Conservation (phyloP, 2,113 vertebrate species). For the Hemibagrus wyckioides region DNA sequence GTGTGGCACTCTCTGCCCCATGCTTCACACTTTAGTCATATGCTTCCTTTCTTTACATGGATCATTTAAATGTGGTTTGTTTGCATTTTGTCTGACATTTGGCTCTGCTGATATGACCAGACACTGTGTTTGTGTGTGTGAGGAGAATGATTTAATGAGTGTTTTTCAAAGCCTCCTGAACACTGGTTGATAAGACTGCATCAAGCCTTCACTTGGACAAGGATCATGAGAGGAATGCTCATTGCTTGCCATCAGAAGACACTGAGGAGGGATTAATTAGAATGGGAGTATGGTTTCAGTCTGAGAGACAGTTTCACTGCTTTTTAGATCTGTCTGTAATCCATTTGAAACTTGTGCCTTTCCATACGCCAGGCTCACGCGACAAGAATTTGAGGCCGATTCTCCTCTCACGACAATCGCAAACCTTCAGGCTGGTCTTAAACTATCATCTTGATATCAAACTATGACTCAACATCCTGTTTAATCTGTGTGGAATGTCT, state of each 20-base stretch:
- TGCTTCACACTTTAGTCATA: slow-evolving; percentile 43
- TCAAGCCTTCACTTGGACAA: not conserved
- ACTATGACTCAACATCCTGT: not conserved
- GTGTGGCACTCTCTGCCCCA: slow-evolving; percentile 35
- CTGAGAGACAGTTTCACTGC: not conserved
- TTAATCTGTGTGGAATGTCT: not conserved
- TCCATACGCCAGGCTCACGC: not conserved
- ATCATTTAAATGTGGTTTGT: not conserved
- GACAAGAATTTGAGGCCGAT: not conserved
- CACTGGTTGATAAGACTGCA: not conserved
- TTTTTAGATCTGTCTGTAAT: not conserved
- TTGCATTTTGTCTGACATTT: slow-evolving; percentile 15
- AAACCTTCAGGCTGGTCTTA: not conserved
- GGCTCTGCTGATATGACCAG: slow-evolving; percentile 17
- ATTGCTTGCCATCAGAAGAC: not conserved
- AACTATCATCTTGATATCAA: not conserved
- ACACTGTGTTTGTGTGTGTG: not conserved
- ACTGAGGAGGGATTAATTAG: not conserved
- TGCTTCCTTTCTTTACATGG: not conserved
- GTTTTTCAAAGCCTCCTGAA: not conserved
- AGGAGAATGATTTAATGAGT: slow-evolving; percentile 18
- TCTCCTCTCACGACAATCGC: not conserved
- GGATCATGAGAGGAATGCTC: not conserved
- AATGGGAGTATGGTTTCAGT: not conserved
- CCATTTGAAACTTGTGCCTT: not conserved